These are phyloP conservation scores for Centruroides sculpturatus DNA, from an alignment of 1,140 invertebrate genomes.

Conservation along the genomic window DNA sequence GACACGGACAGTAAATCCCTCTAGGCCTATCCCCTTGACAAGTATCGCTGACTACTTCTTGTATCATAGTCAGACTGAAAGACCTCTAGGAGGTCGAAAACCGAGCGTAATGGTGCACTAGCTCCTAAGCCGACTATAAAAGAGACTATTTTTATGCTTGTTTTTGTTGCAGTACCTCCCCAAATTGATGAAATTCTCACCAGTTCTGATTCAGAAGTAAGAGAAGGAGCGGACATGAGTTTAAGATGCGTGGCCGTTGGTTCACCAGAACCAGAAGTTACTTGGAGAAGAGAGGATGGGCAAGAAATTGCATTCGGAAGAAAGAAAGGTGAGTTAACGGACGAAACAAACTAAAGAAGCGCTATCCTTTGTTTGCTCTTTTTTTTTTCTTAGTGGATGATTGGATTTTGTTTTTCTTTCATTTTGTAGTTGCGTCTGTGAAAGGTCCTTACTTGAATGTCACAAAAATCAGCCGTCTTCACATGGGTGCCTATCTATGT, in stretches of 20 bases:
- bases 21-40: too few species aligned
- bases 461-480: conserved; percentile 63
- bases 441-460: conserved; percentile 70
- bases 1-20: too few species aligned
- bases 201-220: conserved; percentile 19
- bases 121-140: too few species aligned
- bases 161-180: conserved; percentile 18
- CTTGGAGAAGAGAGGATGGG: conserved; percentile 30
- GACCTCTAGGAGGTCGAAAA: too few species aligned
- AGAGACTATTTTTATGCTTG: conserved; percentile 1
- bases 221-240: conserved; percentile 20
- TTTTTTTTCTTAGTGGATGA: too few species aligned
- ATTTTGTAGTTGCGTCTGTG: conserved; percentile 45
- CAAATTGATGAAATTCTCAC: conserved; percentile 18
- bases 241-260: conserved; percentile 31
- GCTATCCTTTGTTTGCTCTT: too few species aligned
- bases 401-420: too few species aligned
- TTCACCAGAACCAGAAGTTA: conserved; percentile 31
- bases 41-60: too few species aligned
- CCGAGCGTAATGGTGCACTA: too few species aligned
- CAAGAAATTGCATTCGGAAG: conserved; percentile 17
- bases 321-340: conserved; percentile 9
- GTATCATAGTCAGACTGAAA: too few species aligned
- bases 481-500: conserved; percentile 81
- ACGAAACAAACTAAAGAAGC: too few species aligned